Evolutionary conservation across 2,888 invertebrate genomes (phyloP), one percentile per base, ranked within the genome.

Genomic region (Automeris io): DNA sequence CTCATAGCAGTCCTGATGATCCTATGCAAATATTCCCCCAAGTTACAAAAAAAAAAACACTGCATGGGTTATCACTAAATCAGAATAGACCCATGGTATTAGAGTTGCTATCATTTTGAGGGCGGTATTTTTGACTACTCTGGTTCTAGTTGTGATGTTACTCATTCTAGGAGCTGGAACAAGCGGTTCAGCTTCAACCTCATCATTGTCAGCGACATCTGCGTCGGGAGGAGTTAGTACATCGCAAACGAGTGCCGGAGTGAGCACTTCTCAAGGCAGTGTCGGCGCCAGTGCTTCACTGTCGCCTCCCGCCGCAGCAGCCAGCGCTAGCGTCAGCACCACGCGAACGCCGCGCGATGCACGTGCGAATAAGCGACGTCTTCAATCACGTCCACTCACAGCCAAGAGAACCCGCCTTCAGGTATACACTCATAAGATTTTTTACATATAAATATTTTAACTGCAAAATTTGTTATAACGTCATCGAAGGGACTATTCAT

Each of bases 371-470:
- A 86, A 86, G 47, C 70, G 85, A 1, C 75, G 83, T 18, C 54
- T 83, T 35, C 80, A 81, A 46, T 59, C 76, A 33, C 65, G 85
- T 11, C 76, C 78, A 0, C 71, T 87, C 45, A 80, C 87, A 29
- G 77, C 80, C 19, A 90, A 90, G 57, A 68, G 90, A 46, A 87
- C 88, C 1, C 69, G 90, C 34, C 76, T 89, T 32, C 89, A 89
- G 72, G 88, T 88, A 65, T 22, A 11, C 19, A 2, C 6, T 5
- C 32, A 18, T 16, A 6, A 11, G 2, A 8, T 8, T 12, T 1
- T 13, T 11, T 9, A 8, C 23, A 7, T n/a, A 8, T 8, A 23
- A n/a, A n/a, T n/a, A n/a, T n/a, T n/a, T n/a, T n/a, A n/a, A n/a
- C n/a, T n/a, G n/a, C n/a, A n/a, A n/a, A n/a, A n/a, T n/a, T n/a